phyloP scores from a whole-genome alignment of 2,113 vertebrate species.

The Ctenomys sociabilis region DNA sequence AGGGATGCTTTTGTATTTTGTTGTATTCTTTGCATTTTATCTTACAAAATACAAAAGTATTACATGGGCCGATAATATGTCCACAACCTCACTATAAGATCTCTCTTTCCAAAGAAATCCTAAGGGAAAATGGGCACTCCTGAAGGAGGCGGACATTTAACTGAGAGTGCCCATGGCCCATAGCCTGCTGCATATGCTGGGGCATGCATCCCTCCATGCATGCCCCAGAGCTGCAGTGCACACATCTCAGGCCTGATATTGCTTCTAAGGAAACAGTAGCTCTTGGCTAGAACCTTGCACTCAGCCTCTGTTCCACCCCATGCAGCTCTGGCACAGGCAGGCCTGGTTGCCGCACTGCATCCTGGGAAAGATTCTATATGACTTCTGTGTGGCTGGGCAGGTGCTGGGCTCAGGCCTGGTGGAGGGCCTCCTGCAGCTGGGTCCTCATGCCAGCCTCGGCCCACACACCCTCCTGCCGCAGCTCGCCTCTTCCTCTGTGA shows the following conservation, averaged over 20 bases:
- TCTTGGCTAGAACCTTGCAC: not conserved
- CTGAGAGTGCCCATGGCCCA: not conserved
- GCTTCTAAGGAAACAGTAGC: not conserved
- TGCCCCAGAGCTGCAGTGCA: rapidly evolving
- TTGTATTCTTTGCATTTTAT: not conserved
- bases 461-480: not conserved
- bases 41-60: not conserved
- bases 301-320: no score
- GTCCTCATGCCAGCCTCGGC: not conserved
- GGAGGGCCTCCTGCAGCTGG: not conserved
- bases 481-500: constrained; percentile 36
- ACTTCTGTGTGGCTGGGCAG: rapidly evolving
- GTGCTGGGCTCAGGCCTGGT: not conserved
- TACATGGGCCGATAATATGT: no score
- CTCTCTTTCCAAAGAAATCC: not conserved
- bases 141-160: rapidly evolving
- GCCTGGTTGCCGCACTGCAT: rapidly evolving
- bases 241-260: rapidly evolving
- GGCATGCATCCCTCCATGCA: rapidly evolving
- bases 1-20: rapidly evolving
- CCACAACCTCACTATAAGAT: no score
- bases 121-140: not conserved
- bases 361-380: not conserved
- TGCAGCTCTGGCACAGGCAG: not conserved
- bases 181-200: rapidly evolving